phyloP scores from a whole-genome alignment of 2,113 vertebrate species.

The Balaenoptera acutorostrata region DNA sequence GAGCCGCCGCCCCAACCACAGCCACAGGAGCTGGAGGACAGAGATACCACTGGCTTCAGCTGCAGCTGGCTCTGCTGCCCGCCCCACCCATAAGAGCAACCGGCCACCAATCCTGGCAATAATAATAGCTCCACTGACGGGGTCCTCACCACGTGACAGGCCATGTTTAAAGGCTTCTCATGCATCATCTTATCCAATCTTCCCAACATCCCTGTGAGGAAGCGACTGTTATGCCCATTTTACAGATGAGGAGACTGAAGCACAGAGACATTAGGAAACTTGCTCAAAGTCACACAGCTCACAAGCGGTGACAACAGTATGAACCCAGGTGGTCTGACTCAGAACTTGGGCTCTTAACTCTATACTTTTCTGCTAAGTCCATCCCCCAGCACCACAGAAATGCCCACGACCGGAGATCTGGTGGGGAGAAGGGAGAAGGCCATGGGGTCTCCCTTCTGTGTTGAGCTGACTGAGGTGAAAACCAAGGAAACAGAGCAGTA shows the following conservation, averaged over 20 bases:
- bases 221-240: not conserved
- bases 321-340: not conserved
- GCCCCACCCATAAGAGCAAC: not conserved
- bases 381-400: not conserved
- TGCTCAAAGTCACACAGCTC: not conserved
- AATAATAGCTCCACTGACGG: rapidly evolving
- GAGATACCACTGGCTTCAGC: not conserved
- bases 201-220: not conserved
- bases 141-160: not conserved
- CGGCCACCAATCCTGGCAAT: not conserved
- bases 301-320: not conserved
- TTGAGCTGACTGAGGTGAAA: not conserved
- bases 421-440: not conserved
- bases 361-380: not conserved
- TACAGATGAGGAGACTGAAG: not conserved
- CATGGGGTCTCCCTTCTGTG: not conserved
- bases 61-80: not conserved
- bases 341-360: not conserved
- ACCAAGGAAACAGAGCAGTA: not conserved
- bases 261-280: not conserved
- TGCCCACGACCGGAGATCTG: not conserved
- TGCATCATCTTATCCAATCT: not conserved
- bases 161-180: not conserved
- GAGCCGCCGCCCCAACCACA: not conserved
- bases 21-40: not conserved